Evolutionary conservation across 2,797 vertebrate species (phyloP).

Genomic region (Phoxinus dragarum): DNA sequence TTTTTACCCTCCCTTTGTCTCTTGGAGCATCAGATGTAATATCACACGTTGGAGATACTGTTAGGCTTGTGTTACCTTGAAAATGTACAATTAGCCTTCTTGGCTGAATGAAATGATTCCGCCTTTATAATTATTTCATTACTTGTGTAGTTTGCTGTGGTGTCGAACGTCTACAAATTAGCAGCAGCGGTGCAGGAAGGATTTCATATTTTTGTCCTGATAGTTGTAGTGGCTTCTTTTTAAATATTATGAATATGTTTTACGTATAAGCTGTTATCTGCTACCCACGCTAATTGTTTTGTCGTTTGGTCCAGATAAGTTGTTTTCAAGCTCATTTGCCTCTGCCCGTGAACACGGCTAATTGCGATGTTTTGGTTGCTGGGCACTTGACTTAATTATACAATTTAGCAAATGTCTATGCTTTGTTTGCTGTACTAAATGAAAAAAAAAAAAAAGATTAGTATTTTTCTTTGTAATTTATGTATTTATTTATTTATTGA

Average conservation of each 20-base stretch:
- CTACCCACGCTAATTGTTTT: constrained; percentile 20
- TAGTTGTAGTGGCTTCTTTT: neutral
- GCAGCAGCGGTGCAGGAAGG: neutral
- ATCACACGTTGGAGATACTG: constrained; percentile 31
- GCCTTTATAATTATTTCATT: constrained; percentile 3
- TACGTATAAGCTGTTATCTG: neutral
- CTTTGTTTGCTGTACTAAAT: constrained; percentile 30
- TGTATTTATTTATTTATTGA: neutral
- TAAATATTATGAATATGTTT: constrained; percentile 10
- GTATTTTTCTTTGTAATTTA: constrained; percentile 5
- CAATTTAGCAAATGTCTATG: constrained; percentile 36
- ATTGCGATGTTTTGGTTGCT: constrained; percentile 30
- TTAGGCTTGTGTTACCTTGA: constrained; percentile 13
- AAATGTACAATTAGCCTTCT: constrained; percentile 22
- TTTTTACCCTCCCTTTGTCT: neutral
- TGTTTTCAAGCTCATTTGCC: constrained; percentile 3
- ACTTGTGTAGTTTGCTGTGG: neutral
- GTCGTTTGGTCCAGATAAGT: neutral
- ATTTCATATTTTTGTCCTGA: neutral
- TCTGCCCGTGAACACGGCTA: constrained; percentile 10
- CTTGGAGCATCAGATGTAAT: constrained; percentile 13
- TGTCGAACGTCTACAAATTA: neutral
- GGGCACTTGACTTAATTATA: constrained; percentile 30
- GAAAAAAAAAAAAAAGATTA: neutral
- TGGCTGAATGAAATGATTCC: neutral